Evolutionary conservation across 2,797 vertebrate genomes (phyloP).

Genomic region (Nyctibius grandis): DNA sequence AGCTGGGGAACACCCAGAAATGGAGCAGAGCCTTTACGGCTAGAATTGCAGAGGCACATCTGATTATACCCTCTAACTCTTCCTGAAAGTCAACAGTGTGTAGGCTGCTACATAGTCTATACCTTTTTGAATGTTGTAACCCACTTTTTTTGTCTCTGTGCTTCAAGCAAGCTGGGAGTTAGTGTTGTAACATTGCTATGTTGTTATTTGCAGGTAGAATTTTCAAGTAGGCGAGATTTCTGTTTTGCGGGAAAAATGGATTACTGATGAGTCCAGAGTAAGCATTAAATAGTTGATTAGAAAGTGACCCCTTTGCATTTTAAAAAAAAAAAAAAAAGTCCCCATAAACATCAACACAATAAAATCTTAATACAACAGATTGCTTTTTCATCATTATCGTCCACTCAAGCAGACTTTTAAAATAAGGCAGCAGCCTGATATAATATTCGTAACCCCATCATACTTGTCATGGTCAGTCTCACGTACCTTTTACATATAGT

Average conservation of each 20-base stretch:
- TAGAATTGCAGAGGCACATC: background rate
- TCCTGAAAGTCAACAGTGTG: background rate
- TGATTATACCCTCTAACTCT: background rate
- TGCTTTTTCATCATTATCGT: background rate
- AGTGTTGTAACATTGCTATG: background rate
- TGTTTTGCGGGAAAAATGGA: background rate
- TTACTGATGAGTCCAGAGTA: background rate
- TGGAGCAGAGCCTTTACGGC: background rate
- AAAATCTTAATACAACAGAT: background rate
- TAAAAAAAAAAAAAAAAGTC: background rate
- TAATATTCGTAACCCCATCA: background rate
- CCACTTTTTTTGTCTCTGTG: background rate
- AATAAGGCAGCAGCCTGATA: background rate
- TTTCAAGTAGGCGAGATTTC: background rate
- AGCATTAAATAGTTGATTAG: background rate
- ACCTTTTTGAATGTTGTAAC: background rate
- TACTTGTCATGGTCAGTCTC: background rate
- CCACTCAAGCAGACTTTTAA: background rate
- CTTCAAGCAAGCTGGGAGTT: background rate
- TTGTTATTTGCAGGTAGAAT: background rate
- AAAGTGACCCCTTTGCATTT: background rate
- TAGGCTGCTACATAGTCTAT: background rate
- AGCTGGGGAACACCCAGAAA: background rate
- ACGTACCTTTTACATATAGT: background rate
- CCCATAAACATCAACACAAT: background rate